Conservation (phyloP, 2,113 vertebrate genomes). For the Gadus macrocephalus region DNA sequence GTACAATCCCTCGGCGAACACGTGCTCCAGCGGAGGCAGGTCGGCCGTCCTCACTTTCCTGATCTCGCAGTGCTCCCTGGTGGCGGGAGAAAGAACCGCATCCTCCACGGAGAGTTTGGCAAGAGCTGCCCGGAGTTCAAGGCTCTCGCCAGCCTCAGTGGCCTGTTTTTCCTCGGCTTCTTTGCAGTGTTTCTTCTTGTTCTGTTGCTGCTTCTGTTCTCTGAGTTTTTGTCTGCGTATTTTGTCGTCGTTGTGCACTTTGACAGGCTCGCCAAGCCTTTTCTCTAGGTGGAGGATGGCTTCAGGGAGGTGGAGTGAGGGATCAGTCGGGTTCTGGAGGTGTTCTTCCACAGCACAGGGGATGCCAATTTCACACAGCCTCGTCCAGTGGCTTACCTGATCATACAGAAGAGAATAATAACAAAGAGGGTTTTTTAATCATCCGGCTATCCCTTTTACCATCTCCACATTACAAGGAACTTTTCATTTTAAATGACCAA, state of each 20-base stretch:
- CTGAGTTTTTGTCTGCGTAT: conserved; percentile 90
- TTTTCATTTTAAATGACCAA: background rate
- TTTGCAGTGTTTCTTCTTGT: conserved; percentile 14
- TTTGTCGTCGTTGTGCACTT: conserved; percentile 96
- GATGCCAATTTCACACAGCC: conserved; percentile 91
- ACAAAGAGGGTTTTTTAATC: background rate
- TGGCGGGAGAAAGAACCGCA: conserved; percentile 55
- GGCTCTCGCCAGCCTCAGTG: conserved; percentile 22
- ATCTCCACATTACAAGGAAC: background rate
- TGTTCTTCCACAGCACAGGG: conserved; percentile 84
- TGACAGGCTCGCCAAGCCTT: conserved; percentile 86
- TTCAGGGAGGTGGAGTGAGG: conserved; percentile 64
- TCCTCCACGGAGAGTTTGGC: conserved; percentile 75
- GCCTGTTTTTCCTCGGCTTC: conserved; percentile 9
- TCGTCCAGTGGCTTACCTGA: conserved; percentile 96
- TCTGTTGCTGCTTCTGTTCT: conserved; percentile 49
- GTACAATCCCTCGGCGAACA: conserved; percentile 95
- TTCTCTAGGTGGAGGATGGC: conserved; percentile 83
- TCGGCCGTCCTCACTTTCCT: conserved; percentile 84
- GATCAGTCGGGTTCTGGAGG: conserved; percentile 61
- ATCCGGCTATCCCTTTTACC: background rate
- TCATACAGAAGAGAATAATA: conserved; percentile 9
- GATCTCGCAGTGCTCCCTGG: conserved; percentile 79
- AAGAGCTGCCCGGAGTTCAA: conserved; percentile 83
- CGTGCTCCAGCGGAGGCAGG: conserved; percentile 83